These are phyloP conservation scores for Knipowitschia caucasica DNA, from an alignment of 2,797 vertebrate genomes.

Conservation along the genomic window DNA sequence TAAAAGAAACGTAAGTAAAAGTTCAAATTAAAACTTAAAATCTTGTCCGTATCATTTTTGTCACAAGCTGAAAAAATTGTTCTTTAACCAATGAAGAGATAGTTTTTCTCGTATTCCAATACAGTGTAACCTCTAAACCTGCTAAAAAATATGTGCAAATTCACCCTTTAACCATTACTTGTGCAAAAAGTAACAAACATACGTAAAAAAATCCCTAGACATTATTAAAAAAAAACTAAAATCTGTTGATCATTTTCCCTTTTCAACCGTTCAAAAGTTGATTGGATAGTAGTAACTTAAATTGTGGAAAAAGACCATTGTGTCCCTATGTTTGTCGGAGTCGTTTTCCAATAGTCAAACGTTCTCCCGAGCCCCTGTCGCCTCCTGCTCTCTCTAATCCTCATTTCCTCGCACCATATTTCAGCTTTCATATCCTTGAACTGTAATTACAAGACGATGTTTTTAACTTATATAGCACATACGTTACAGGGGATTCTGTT, in stretches of 20 bases:
- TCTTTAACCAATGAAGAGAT: neutral
- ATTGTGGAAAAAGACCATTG: too few relatives aligned
- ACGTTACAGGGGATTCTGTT: conserved; percentile 30
- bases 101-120: too few relatives aligned
- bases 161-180: neutral
- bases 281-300: neutral
- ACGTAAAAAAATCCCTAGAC: neutral
- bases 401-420: too few relatives aligned
- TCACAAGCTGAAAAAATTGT: too few relatives aligned
- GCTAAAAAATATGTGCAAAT: neutral
- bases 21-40: too few relatives aligned
- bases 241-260: neutral
- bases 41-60: too few relatives aligned
- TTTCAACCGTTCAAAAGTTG: neutral
- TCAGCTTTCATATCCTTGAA: neutral
- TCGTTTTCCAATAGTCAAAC: too few relatives aligned
- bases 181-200: conserved; percentile 1
- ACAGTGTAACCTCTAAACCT: neutral
- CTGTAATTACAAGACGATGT: neutral
- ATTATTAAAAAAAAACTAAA: neutral
- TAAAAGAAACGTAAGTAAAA: too few relatives aligned
- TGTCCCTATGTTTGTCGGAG: too few relatives aligned
- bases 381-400: too few relatives aligned
- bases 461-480: neutral
- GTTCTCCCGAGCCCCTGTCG: too few relatives aligned